Conservation (phyloP, 2,113 vertebrate species). For the Apus apus region DNA sequence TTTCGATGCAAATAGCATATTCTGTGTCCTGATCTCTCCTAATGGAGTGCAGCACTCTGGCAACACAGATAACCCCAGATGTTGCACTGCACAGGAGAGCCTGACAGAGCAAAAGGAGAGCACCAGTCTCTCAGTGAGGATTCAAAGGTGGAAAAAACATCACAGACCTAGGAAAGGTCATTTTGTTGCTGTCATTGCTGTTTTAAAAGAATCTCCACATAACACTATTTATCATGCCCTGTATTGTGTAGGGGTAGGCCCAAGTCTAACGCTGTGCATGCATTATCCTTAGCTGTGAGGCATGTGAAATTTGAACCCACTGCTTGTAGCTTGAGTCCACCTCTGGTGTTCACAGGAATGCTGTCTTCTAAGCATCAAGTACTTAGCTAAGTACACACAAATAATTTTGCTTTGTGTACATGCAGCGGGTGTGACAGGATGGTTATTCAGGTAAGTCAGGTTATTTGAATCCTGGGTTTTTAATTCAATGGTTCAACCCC, state of each 20-base stretch:
- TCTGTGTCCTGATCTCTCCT: not conserved
- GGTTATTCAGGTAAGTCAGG: not conserved
- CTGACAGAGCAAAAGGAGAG: not conserved
- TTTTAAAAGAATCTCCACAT: not conserved
- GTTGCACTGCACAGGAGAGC: not conserved
- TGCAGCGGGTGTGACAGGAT: not conserved
- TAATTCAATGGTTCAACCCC: not conserved
- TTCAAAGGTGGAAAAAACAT: not conserved
- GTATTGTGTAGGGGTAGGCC: not conserved
- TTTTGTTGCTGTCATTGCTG: not conserved
- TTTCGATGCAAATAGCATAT: not conserved
- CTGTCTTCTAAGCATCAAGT: not conserved
- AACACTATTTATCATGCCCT: not conserved
- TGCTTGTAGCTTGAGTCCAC: not conserved
- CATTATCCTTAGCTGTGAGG: not conserved
- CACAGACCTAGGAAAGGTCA: not conserved
- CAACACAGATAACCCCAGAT: not conserved
- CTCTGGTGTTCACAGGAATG: not conserved
- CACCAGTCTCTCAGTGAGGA: not conserved
- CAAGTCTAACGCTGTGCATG: not conserved
- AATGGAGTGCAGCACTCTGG: not conserved
- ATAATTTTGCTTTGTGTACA: not conserved
- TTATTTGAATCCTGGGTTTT: not conserved
- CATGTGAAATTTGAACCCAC: not conserved
- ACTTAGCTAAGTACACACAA: not conserved